A percentile compares a stretch with the other conserved stretches of the same genome.
Evolutionary conservation across 37 sponge, comb jelly and placozoan species (phyloP).

Genomic region (Chondrilla cf. caribensis): DNA sequence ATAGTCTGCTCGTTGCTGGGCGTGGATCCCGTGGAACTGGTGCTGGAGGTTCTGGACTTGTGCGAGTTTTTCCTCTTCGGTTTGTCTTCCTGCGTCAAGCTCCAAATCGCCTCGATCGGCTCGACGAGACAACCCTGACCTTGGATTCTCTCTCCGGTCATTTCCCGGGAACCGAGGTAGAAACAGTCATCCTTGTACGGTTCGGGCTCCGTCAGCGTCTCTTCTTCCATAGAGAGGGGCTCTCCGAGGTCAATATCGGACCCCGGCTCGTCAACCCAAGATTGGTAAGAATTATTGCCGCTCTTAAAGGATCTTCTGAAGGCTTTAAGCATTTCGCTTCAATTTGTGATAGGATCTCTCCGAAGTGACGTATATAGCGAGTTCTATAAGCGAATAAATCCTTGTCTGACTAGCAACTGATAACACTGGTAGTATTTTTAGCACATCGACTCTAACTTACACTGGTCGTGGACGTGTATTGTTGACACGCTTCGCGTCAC

Average conservation of each 20-base stretch:
- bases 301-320: not conserved
- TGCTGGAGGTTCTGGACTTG: not conserved
- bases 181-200: conserved; percentile 47
- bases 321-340: conserved; percentile 11
- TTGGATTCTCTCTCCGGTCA: conserved; percentile 43
- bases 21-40: not conserved
- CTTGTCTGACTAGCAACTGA: no score
- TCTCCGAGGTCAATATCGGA: not conserved
- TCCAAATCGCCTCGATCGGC: conserved; percentile 55
- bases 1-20: not conserved
- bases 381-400: no score
- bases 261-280: conserved; percentile 3
- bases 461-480: no score
- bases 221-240: not conserved
- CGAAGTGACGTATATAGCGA: no score
- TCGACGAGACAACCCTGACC: conserved; percentile 63
- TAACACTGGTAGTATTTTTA: no score
- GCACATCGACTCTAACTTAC: no score
- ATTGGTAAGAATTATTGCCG: not conserved
- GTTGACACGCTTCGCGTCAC: not conserved
- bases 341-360: no score
- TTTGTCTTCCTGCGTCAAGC: conserved; percentile 37
- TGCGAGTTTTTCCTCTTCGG: not conserved
- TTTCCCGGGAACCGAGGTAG: conserved; percentile 70
- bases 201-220: not conserved